Evolutionary conservation across 2,797 vertebrate genomes (phyloP).

Genomic region (Takifugu rubripes): DNA sequence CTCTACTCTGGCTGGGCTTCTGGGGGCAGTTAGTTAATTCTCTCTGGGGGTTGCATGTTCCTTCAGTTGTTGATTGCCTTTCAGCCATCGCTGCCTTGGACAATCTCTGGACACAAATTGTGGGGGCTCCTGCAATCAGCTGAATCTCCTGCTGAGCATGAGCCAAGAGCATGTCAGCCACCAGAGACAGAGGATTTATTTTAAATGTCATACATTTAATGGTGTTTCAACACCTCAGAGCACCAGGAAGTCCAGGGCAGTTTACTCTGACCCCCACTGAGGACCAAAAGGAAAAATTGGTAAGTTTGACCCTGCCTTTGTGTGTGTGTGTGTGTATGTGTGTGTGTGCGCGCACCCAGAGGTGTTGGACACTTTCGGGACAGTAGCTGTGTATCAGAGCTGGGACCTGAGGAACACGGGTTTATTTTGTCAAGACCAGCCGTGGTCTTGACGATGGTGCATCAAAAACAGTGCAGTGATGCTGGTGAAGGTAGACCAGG

Average conservation of each 20-base stretch:
- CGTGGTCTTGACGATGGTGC: no score
- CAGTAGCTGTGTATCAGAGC: constrained; percentile 5
- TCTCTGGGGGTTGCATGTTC: constrained; percentile 31
- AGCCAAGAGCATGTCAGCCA: constrained; percentile 1
- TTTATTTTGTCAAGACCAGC: no score
- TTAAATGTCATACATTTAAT: constrained; percentile 30
- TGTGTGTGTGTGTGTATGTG: constrained; percentile 10
- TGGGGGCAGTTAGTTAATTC: constrained; percentile 55
- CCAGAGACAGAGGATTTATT: constrained; percentile 26
- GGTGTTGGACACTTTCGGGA: constrained; percentile 21
- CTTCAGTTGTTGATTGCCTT: constrained; percentile 47
- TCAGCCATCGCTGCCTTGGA: constrained; percentile 27
- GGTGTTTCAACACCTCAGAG: constrained; percentile 17
- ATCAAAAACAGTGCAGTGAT: no score
- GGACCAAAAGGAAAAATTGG: constrained; percentile 31
- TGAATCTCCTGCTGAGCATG: constrained; percentile 17
- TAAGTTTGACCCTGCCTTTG: constrained; percentile 41
- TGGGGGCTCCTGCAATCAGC: constrained; percentile 13
- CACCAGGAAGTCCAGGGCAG: background rate
- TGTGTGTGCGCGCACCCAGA: constrained; percentile 1
- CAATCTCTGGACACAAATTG: constrained; percentile 40
- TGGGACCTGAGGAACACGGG: no score
- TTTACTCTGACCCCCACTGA: constrained; percentile 18
- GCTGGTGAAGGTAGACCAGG: no score
- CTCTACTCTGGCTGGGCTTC: constrained; percentile 38